Percentiles rank a stretch among this genome's conserved stretches.
Evolutionary conservation across 2,888 invertebrate genomes (phyloP).

Genomic region (Heliconius aoede): DNA sequence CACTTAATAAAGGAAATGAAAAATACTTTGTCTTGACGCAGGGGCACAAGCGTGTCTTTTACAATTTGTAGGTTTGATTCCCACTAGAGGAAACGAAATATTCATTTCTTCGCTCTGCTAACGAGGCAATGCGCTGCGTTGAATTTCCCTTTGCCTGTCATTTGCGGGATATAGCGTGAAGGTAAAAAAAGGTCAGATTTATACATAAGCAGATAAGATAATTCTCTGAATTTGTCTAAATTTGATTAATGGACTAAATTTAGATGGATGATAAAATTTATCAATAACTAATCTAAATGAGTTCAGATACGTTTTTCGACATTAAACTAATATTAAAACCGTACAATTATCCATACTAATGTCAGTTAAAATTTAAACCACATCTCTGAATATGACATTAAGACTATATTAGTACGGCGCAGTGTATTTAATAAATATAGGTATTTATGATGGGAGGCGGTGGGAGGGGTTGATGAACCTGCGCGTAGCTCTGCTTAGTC

Average conservation of each 20-base stretch:
- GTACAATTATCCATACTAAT: not conserved
- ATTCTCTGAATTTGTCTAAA: too few relatives aligned
- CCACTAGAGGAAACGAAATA: not conserved
- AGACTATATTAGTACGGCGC: not conserved
- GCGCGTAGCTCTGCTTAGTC: constrained; percentile 71
- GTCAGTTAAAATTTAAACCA: not conserved
- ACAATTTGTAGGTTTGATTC: too few relatives aligned
- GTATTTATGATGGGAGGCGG: constrained; percentile 47
- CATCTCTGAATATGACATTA: not conserved
- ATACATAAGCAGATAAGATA: too few relatives aligned
- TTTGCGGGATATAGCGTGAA: not conserved
- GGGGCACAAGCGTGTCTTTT: too few relatives aligned
- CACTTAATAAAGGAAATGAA: too few relatives aligned
- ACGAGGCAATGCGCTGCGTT: not conserved
- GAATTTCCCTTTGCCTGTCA: not conserved
- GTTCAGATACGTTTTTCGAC: too few relatives aligned
- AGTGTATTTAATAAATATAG: constrained; percentile 34
- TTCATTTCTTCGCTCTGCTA: not conserved
- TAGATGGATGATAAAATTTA: too few relatives aligned
- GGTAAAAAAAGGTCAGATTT: not conserved
- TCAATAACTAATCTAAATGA: too few relatives aligned
- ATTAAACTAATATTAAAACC: too few relatives aligned
- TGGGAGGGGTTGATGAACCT: constrained; percentile 73
- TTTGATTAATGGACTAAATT: too few relatives aligned
- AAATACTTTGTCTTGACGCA: too few relatives aligned